Conservation (phyloP, 1,140 invertebrate species). For the Sitobion miscanthi region DNA sequence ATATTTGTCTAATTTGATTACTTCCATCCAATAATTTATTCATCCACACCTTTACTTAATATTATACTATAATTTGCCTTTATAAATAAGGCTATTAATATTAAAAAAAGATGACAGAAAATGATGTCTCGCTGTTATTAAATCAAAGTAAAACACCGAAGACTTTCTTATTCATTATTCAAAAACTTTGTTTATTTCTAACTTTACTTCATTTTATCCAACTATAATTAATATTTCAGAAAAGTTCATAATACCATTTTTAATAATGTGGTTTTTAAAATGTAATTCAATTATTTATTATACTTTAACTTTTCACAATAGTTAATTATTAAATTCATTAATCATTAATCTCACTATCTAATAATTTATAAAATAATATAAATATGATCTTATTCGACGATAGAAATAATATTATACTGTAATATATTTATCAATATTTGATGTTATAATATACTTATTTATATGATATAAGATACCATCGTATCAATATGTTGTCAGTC, state of each 20-base stretch:
- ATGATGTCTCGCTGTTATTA: neutral
- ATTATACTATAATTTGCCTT: neutral
- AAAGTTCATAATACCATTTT: neutral
- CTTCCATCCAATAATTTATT: neutral
- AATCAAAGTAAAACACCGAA: neutral
- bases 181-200: conserved; percentile 2
- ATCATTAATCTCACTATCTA: neutral
- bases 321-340: neutral
- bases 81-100: neutral
- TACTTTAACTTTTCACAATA: neutral
- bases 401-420: neutral
- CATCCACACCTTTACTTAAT: neutral
- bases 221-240: neutral
- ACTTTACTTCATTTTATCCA: neutral
- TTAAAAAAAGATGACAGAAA: neutral
- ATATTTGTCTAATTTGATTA: neutral
- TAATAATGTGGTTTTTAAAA: neutral
- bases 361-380: neutral
- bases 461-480: too few relatives aligned
- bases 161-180: neutral
- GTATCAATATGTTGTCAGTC: neutral
- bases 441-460: neutral
- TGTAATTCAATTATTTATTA: neutral
- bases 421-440: neutral
- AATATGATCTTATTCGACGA: neutral